Percentiles rank a stretch among this genome's conserved stretches.
Conservation (phyloP, 53 echinoderm and acorn worm species). For the Paracentrotus lividus region DNA sequence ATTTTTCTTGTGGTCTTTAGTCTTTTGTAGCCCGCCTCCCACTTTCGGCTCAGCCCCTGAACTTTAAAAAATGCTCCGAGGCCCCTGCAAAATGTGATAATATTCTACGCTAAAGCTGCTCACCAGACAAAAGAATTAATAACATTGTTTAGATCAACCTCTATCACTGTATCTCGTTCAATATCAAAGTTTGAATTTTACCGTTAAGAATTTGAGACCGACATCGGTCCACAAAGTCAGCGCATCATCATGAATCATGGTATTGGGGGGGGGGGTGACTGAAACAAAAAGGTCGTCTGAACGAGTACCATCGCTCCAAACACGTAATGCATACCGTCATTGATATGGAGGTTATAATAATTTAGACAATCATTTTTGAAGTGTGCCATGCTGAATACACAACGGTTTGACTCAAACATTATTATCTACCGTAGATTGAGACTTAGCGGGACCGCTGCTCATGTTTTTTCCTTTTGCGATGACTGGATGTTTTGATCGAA, state of each 20-base stretch:
- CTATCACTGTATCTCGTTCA: no score
- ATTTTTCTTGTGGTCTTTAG: no score
- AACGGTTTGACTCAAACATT: neutral
- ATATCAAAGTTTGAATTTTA: no score
- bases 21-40: no score
- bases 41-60: no score
- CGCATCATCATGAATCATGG: neutral
- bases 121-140: no score
- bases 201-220: no score
- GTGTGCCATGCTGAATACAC: neutral
- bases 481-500: neutral
- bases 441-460: neutral
- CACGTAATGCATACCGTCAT: neutral
- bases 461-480: neutral
- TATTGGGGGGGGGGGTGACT: neutral
- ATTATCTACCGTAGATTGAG: conserved; percentile 35
- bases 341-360: neutral
- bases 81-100: no score
- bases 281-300: neutral
- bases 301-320: neutral
- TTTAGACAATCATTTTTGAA: neutral
- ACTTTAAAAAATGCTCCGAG: no score
- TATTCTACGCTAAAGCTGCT: no score
- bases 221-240: neutral
- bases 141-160: no score